phyloP scores from a whole-genome alignment of 2,113 vertebrate genomes.

The Dermatemys mawii region DNA sequence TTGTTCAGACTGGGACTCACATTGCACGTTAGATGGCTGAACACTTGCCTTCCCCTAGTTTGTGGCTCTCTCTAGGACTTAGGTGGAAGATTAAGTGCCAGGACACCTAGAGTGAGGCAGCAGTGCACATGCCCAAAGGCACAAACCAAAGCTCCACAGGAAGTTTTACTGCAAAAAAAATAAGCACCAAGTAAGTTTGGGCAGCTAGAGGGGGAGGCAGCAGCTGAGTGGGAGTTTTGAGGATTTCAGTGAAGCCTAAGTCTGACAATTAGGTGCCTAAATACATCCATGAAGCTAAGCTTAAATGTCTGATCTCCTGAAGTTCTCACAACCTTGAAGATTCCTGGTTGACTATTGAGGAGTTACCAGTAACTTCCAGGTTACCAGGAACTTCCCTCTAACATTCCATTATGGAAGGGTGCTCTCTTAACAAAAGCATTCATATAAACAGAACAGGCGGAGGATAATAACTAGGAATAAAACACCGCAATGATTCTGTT shows the following conservation, averaged over 20 bases:
- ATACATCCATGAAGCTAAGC: not conserved
- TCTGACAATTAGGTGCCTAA: not conserved
- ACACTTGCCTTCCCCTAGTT: too few relatives aligned
- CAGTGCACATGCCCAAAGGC: not conserved
- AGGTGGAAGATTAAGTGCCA: too few relatives aligned
- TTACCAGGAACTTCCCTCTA: not conserved
- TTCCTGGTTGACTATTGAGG: not conserved
- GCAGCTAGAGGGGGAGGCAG: not conserved
- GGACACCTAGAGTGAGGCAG: too few relatives aligned
- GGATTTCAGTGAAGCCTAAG: not conserved
- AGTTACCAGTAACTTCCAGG: not conserved
- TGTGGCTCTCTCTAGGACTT: too few relatives aligned
- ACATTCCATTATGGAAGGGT: not conserved
- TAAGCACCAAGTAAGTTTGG: not conserved
- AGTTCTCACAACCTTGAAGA: not conserved
- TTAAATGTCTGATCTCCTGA: not conserved
- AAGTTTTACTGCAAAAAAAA: not conserved
- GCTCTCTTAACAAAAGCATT: not conserved
- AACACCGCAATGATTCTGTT: not conserved
- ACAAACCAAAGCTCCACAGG: not conserved
- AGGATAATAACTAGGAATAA: not conserved
- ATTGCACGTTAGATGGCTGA: too few relatives aligned
- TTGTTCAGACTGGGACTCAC: too few relatives aligned
- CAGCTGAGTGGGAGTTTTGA: not conserved
- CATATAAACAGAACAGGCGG: not conserved